These are phyloP conservation scores for Drosophila macrospina DNA, from an alignment of 2,888 invertebrate genomes.

Conservation along the genomic window DNA sequence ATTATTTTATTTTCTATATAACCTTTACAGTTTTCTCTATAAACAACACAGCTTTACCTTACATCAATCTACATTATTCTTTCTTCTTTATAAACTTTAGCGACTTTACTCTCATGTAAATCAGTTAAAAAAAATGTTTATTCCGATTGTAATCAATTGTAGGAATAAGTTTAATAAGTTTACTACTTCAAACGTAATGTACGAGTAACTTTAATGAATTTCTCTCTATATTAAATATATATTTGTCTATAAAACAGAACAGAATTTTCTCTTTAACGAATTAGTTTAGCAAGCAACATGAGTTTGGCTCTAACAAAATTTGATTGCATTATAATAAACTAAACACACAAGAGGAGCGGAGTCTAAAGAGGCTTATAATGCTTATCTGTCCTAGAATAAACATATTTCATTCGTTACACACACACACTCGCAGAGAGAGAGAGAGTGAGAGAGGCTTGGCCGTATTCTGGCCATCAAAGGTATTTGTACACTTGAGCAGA, in stretches of 20 bases:
- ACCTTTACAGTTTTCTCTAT: no score
- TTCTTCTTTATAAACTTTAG: no score
- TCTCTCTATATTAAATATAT: neutral
- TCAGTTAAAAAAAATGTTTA: no score
- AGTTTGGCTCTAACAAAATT: conserved; percentile 1
- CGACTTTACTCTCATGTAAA: no score
- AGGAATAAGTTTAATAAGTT: no score
- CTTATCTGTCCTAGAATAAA: conserved; percentile 15
- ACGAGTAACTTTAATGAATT: no score
- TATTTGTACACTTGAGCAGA: conserved; percentile 25
- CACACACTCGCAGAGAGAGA: conserved; percentile 7
- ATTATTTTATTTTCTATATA: no score
- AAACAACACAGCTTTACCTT: no score
- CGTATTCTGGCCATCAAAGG: conserved; percentile 24
- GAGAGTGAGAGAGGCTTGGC: neutral
- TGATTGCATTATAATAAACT: conserved; percentile 32
- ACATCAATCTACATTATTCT: no score
- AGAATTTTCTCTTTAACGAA: neutral
- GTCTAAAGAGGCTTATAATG: conserved; percentile 22
- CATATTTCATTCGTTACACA: conserved; percentile 24
- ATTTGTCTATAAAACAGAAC: neutral
- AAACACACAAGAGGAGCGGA: conserved; percentile 18
- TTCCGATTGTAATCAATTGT: no score
- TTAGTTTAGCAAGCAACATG: neutral
- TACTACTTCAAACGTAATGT: no score